Evolutionary conservation across 2,113 vertebrate genomes (phyloP).

Genomic region (Falcunculus frontatus): DNA sequence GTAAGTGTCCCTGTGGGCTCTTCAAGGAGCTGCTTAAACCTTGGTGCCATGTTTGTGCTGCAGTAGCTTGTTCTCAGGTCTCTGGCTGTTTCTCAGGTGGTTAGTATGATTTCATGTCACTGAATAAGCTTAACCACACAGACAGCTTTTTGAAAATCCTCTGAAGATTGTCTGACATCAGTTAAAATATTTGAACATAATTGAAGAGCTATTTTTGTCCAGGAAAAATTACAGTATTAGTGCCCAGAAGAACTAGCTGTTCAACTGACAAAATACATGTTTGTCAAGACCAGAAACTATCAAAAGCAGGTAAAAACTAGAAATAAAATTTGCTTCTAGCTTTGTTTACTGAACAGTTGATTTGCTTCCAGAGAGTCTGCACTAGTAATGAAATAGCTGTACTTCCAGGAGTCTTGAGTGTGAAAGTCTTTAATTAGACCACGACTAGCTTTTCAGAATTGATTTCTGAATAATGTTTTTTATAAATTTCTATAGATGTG

Average conservation of each 20-base stretch:
- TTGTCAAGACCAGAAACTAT: not conserved
- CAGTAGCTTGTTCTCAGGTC: not conserved
- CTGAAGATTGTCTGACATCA: not conserved
- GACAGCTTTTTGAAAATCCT: not conserved
- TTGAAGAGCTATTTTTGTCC: not conserved
- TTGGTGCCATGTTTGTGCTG: not conserved
- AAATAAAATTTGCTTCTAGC: not conserved
- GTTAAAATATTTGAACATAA: conserved; percentile 3
- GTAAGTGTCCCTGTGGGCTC: not conserved
- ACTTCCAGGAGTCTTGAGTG: not conserved
- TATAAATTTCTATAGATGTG: not conserved
- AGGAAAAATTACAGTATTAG: not conserved
- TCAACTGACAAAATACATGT: not conserved
- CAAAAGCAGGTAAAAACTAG: not conserved
- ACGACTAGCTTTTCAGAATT: not conserved
- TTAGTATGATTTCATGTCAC: not conserved
- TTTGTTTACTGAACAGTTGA: not conserved
- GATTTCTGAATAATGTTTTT: not conserved
- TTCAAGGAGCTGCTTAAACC: not conserved
- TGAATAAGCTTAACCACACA: not conserved
- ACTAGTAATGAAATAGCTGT: not conserved
- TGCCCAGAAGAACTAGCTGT: not conserved
- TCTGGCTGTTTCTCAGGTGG: not conserved
- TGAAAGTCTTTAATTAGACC: not conserved
- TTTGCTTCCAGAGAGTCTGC: not conserved